Percentiles rank a stretch among this genome's conserved stretches.
phyloP scores from a whole-genome alignment of 2,113 vertebrate genomes.

The Verasper variegatus region DNA sequence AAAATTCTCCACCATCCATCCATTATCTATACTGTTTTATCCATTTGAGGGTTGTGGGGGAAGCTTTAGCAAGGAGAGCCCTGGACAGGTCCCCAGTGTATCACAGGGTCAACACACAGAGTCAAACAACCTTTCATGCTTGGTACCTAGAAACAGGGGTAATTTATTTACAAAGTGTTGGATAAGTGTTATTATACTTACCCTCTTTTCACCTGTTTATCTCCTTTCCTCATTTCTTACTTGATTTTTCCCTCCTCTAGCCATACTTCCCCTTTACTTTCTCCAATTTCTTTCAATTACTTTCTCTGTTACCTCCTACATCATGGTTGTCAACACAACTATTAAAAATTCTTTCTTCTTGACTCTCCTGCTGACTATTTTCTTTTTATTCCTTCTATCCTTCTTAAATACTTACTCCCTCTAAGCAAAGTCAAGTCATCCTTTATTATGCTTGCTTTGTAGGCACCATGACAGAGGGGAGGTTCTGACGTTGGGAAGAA shows the following conservation, averaged over 20 bases:
- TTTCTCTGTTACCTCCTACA: neutral
- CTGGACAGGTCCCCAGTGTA: no score
- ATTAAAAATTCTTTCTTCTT: neutral
- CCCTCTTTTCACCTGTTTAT: neutral
- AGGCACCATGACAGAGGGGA: conserved; percentile 17
- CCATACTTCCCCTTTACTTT: neutral
- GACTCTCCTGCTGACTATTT: neutral
- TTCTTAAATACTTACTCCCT: conserved; percentile 32
- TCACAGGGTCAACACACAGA: neutral
- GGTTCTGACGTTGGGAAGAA: neutral
- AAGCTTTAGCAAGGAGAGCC: no score
- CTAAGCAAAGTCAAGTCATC: conserved; percentile 78
- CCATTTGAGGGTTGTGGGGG: no score
- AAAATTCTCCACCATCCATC: no score
- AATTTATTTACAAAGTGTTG: neutral
- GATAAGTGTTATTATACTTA: no score
- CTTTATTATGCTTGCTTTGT: conserved; percentile 66
- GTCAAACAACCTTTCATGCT: no score
- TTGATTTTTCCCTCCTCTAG: neutral
- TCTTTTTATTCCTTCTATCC: neutral
- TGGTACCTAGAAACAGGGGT: neutral
- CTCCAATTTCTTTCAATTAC: neutral
- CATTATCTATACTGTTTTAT: no score
- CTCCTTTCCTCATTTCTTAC: neutral
- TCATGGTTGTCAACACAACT: neutral